Evolutionary conservation across 2,113 vertebrate genomes (phyloP), one percentile per base, ranked within the genome.

Genomic region (Orycteropus afer): DNA sequence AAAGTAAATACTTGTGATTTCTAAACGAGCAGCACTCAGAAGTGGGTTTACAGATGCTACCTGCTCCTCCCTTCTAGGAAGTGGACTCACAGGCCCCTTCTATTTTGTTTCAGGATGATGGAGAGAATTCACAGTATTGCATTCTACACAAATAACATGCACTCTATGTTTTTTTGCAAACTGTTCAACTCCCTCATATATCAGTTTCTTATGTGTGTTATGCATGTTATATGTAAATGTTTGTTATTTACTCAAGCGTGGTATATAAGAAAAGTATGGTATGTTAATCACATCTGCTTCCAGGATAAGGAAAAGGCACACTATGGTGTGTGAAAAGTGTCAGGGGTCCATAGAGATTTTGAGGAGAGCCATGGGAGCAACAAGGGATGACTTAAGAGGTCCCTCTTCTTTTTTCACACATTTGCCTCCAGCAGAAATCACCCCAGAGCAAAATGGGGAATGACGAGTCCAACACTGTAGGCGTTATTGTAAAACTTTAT

Each of bases 391-490:
- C 10, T 20, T 3, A 27, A 90, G 73, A 77, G 37, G 18, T 22
- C 65, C 77, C 37, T 42, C 88, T 71, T 78, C 32, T 78, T 65
- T 63, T 37, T 51, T 25, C 11, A 83, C 37, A 25, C 2, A 0
- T 22, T 59, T 76, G 37, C 40, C 27, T 86, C 34, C 4, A 80
- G 49, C 29, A 84, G 92, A 37, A 82, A 59, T 57, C 13, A n/a
- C 51, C 34, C 59, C 49, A 53, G 61, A 83, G 69, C 69, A 4
- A 27, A 81, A 86, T 1, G 0, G 25, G 13, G 20, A 74, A n/a
- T 5, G n/a, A 3, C 12, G 4, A 57, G 49, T 37, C 32, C 15
- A 23, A 37, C 0, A 1, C 45, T n/a, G 7, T 4, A 51, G 45
- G 4, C 25, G 53, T 37, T 17, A 0, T 34, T 1, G 2, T 82